Percentiles rank a stretch among this genome's conserved stretches.
These are phyloP conservation scores for Heterocephalus glaber DNA, from an alignment of 2,113 vertebrate species.

Conservation along the genomic window DNA sequence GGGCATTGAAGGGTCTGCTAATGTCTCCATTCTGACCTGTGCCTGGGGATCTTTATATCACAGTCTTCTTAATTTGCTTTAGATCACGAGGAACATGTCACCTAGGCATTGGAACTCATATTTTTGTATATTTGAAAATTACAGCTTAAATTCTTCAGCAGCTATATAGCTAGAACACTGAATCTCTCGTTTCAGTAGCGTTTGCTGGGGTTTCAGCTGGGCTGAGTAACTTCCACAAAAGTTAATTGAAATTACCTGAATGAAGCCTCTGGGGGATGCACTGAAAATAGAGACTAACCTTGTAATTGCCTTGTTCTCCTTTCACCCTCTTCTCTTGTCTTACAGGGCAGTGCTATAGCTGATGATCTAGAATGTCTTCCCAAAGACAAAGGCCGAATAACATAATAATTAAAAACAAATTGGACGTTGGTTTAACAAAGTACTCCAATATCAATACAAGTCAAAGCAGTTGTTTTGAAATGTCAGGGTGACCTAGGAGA, in stretches of 20 bases:
- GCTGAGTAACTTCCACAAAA: constrained; percentile 66
- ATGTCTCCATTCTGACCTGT: constrained; percentile 76
- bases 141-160: constrained; percentile 74
- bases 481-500: constrained; percentile 51
- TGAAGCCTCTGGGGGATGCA: constrained; percentile 48
- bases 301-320: constrained; percentile 43
- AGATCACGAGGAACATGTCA: constrained; percentile 78
- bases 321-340: constrained; percentile 35
- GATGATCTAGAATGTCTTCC: constrained; percentile 33
- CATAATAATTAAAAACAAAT: constrained; percentile 69
- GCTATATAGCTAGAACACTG: constrained; percentile 61
- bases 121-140: constrained; percentile 70
- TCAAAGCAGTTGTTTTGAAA: constrained; percentile 58
- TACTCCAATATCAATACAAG: constrained; percentile 4
- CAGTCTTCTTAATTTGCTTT: constrained; percentile 83
- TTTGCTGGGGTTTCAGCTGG: constrained; percentile 46
- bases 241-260: constrained; percentile 75
- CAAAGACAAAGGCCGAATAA: constrained; percentile 26
- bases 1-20: constrained; percentile 67
- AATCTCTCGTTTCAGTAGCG: constrained; percentile 68
- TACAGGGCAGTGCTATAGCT: neutral
- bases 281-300: constrained; percentile 53
- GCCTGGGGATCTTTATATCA: constrained; percentile 81
- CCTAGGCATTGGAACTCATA: constrained; percentile 67
- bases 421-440: constrained; percentile 55